Base-by-base conservation (phyloP, 2,113 vertebrate species). In the Verasper variegatus region DNA sequence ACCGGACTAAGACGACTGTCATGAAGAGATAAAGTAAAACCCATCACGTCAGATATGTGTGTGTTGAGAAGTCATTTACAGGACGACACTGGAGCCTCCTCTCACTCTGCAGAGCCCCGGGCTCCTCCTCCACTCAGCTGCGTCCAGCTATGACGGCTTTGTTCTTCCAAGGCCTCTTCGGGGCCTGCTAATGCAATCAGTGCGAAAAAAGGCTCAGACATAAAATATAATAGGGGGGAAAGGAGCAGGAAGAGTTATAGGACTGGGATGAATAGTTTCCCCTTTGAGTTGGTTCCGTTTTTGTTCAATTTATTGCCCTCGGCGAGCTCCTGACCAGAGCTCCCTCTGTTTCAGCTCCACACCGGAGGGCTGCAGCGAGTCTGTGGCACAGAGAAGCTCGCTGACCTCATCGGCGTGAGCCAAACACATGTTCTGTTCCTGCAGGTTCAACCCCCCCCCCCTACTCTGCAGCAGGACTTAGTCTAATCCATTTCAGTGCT, bases 171-270 rank as follows among this genome's bases (percentile, higher is more conserved):
- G 90, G 86, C 78, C 85, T 86, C 76, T 74, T 82, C 23, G 68
- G 77, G 85, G 90, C 88, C 93, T 93, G 92, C 85, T 91, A 88
- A 90, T 88, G 86, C 87, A 89, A 93, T 94, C 92, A 94, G 79
- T 12, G 80, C 61, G 27, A 83, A 80, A 81, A 81, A 82, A 86
- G 66, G 66, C 87, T 88, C 13, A 18, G 87, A 92, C 89, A 86
- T 92, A 93, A 93, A 94, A 91, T 88, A 91, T 92, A 92, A 92
- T 86, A 78, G 83, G 84, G 72, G 84, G 77, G 65, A 71, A 80
- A 76, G 87, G 74, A 87, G 85, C 71, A 75, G 81, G 86, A 90
- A 91, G 91, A 92, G 85, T 93, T 93, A 93, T 91, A 78, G 88
- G 74, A 81, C 85, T 76, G 85, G 84, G 89, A 90, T 87, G 89